phyloP scores from a whole-genome alignment of 2,888 invertebrate species.

The Rapana venosa region DNA sequence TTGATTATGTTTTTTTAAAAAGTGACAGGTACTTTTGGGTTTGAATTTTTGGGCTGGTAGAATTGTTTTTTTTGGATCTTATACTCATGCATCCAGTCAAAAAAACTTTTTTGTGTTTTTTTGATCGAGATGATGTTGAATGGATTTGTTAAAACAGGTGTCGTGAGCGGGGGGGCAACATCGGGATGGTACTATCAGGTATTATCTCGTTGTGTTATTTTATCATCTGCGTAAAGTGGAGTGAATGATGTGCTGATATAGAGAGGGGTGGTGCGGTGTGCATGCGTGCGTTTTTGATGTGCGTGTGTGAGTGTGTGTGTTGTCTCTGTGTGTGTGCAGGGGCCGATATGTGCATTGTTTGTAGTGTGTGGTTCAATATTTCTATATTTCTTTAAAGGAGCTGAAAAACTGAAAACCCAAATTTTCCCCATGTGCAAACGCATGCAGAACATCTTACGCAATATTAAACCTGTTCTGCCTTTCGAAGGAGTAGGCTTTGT shows the following conservation, averaged over 20 bases:
- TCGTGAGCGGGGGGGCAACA: conserved; percentile 17
- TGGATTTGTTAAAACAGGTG: neutral
- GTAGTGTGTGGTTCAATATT: neutral
- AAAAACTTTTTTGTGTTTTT: neutral
- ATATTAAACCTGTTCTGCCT: no score
- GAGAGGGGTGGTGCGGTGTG: neutral
- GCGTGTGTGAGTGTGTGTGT: neutral
- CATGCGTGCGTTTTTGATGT: conserved; percentile 8
- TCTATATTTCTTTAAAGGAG: no score
- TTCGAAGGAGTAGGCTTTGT: no score
- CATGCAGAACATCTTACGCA: no score
- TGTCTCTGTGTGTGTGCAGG: neutral
- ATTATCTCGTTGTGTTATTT: neutral
- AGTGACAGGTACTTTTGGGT: no score
- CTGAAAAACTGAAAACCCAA: no score
- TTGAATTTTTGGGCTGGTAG: no score
- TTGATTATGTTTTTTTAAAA: no score
- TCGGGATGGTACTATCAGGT: conserved; percentile 27
- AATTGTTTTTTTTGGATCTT: no score
- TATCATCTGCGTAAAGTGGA: neutral
- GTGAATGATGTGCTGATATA: neutral
- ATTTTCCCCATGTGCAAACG: no score
- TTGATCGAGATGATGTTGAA: neutral
- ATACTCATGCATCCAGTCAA: no score
- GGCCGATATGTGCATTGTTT: neutral